Percentiles rank a stretch among this genome's conserved stretches.
Conservation (phyloP, 2,797 vertebrate genomes). For the Lepilemur ruficaudatus region DNA sequence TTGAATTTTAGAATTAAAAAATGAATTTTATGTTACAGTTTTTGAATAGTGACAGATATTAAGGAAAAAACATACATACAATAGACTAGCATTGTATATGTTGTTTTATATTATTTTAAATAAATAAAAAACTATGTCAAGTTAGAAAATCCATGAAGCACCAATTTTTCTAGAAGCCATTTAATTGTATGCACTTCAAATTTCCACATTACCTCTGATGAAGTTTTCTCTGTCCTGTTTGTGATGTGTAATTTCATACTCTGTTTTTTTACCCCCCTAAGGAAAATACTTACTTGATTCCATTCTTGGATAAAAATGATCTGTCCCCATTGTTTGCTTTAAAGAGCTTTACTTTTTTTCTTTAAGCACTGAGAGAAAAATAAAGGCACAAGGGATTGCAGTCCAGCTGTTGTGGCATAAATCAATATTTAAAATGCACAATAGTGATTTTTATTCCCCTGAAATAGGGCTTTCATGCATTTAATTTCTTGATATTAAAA, state of each 20-base stretch:
- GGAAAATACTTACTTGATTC: conserved; percentile 50
- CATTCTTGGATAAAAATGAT: conserved; percentile 71
- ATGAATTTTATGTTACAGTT: background rate
- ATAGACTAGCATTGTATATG: background rate
- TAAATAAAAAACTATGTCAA: background rate
- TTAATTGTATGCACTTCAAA: background rate
- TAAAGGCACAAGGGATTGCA: conserved; percentile 53
- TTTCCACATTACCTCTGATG: conserved; percentile 31
- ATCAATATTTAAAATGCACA: conserved; percentile 80
- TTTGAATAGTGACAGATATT: background rate
- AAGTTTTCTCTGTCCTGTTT: conserved; percentile 46
- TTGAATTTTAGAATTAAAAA: conserved; percentile 25
- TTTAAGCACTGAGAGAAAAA: conserved; percentile 63
- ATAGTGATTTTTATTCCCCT: conserved; percentile 54
- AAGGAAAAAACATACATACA: background rate
- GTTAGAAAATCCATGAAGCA: background rate
- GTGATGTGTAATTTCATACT: conserved; percentile 38
- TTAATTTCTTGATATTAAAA: conserved; percentile 75
- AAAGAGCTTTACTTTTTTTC: background rate
- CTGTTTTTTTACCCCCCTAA: conserved; percentile 5
- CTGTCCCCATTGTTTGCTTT: conserved; percentile 68
- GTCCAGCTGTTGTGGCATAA: conserved; percentile 69
- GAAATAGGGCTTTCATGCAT: conserved; percentile 47
- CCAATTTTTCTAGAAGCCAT: background rate
- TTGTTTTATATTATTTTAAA: background rate